phyloP scores from a whole-genome alignment of 92 coral and sea anemone species.

The Epizoanthus rinbou region DNA sequence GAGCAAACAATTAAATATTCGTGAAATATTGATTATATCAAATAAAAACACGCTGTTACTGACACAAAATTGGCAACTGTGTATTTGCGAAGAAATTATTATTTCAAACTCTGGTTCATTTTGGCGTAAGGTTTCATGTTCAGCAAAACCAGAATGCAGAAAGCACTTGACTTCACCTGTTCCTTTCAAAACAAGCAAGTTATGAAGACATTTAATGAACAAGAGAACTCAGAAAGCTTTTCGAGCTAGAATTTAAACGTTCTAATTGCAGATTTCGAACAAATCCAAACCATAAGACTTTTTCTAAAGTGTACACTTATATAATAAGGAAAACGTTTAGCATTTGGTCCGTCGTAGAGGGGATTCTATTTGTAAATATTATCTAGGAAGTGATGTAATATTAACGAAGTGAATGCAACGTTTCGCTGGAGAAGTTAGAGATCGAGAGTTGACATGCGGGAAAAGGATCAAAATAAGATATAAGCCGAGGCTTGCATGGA shows the following conservation, averaged over 20 bases:
- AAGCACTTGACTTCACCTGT: slow-evolving; percentile 28
- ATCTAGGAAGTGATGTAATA: background rate
- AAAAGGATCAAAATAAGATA: background rate
- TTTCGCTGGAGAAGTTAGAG: background rate
- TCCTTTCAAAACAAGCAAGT: background rate
- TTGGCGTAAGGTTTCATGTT: too few species aligned
- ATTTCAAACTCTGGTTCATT: too few species aligned
- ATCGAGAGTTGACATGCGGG: background rate
- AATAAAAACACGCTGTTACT: too few species aligned
- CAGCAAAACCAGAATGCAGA: background rate
- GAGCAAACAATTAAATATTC: too few species aligned
- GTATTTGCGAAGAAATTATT: too few species aligned
- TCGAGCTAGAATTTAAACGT: background rate
- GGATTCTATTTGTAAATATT: background rate
- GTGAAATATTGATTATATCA: too few species aligned
- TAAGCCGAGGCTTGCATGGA: background rate
- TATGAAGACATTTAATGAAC: background rate
- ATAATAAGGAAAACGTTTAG: background rate
- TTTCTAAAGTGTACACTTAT: background rate
- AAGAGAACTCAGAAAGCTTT: background rate
- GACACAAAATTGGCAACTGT: too few species aligned
- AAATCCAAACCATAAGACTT: background rate
- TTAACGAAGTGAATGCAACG: background rate
- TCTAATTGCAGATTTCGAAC: background rate
- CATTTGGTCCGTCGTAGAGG: background rate